Conservation (phyloP, 2,113 vertebrate species). For the Mystacornis crossleyi region DNA sequence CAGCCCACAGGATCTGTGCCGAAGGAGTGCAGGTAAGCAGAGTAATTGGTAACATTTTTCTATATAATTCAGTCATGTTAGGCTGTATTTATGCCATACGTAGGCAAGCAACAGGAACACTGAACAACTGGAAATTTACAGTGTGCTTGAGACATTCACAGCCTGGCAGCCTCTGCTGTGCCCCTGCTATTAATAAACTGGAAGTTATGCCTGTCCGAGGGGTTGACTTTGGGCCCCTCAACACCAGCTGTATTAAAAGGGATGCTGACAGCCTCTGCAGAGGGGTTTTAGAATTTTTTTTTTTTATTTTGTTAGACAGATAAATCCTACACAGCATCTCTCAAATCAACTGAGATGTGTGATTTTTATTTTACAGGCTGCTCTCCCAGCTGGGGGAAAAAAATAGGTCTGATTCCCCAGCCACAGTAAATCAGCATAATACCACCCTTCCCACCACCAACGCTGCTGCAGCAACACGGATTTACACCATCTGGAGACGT, state of each 20-base stretch:
- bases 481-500: background rate
- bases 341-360: background rate
- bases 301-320: background rate
- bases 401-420: background rate
- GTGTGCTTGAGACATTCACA: background rate
- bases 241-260: background rate
- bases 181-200: constrained; percentile 10
- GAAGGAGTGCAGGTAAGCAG: constrained; percentile 16
- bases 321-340: background rate
- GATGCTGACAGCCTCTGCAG: background rate
- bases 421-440: background rate
- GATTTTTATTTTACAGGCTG: constrained; percentile 26
- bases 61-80: background rate
- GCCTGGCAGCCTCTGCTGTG: background rate
- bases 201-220: background rate
- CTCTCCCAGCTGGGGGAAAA: background rate
- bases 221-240: background rate
- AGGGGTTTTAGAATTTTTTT: background rate
- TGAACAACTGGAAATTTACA: constrained; percentile 17
- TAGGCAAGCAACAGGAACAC: background rate
- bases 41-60: constrained; percentile 48
- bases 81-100: background rate
- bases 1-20: background rate
- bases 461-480: background rate
- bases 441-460: background rate